Evolutionary conservation across 2,797 vertebrate genomes (phyloP), one percentile per base, ranked within the genome.

Genomic region (Loriculus beryllinus): DNA sequence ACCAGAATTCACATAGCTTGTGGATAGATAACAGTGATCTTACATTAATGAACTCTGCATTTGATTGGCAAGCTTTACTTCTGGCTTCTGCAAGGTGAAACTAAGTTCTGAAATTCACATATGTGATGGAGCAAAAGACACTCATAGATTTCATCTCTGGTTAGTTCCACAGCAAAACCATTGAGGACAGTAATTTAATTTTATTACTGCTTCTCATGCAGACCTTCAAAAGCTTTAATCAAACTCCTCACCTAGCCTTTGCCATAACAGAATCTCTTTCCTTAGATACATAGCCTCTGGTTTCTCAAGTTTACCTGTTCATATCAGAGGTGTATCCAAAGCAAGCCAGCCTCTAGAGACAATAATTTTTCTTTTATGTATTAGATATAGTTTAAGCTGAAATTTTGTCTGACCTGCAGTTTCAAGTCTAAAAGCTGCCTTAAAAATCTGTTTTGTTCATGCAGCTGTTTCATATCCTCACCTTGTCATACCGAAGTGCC

Each of bases 401-500:
- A n/a, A 39, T 90, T 82, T 70, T 43, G 6, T 23, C 62, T 45
- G 8, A 62, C 77, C 74, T 63, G 48, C 45, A 93, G 45, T 29
- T 81, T 74, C 57, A 64, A 81, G 39, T 57, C 42, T 69, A 79
- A 85, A 89, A 82, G n/a, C 26, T 64, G 26, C 40, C 59, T 74
- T 74, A 67, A 80, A 80, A 89, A 59, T n/a, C 51, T 79, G 37
- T 9, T 91, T 75, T 60, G 23, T 57, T 85, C 70, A 29, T 9
- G 45, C 26, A 70, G 37, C 29, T 76, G 51, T 74, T 69, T 75
- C n/a, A 45, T 15, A 40, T n/a, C 42, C 97, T 98, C 94, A 99
- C 99, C 99, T 99, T 99, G 93, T 99, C 99, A 18, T 99, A 99
- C 19, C 99, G 98, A 76, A 99, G 98, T 22, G 99, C 99, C 96